A percentile compares a stretch with the other conserved stretches of the same genome.
Conservation (phyloP, 2,113 vertebrate genomes). For the Leucoraja erinaceus region DNA sequence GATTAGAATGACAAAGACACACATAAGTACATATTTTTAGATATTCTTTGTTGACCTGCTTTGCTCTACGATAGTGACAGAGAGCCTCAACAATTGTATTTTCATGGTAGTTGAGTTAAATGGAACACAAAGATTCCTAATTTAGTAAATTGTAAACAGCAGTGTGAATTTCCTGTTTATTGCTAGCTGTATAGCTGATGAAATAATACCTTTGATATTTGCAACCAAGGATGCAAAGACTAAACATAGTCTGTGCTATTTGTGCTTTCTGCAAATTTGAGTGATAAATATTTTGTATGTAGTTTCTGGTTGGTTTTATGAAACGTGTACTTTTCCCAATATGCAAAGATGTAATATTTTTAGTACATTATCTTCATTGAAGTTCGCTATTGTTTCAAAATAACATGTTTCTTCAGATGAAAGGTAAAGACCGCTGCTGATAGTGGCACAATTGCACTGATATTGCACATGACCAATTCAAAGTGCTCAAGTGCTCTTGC, state of each 20-base stretch:
- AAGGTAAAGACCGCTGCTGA: not conserved
- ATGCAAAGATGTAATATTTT: not conserved
- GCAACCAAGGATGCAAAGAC: not conserved
- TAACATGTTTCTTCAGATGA: not conserved
- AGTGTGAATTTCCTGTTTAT: constrained; percentile 31
- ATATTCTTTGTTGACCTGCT: not conserved
- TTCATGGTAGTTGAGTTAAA: not conserved
- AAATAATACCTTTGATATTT: constrained; percentile 22
- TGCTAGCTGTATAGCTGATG: not conserved
- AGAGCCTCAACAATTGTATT: not conserved
- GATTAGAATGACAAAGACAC: not conserved
- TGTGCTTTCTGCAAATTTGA: constrained; percentile 5
- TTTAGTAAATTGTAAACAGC: not conserved
- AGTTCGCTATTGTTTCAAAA: not conserved
- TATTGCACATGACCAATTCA: not conserved
- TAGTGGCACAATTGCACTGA: not conserved
- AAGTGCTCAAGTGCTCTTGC: not conserved
- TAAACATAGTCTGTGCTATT: not conserved
- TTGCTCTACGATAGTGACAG: not conserved
- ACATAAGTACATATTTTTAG: not conserved
- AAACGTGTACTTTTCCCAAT: not conserved
- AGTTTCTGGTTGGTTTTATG: not conserved
- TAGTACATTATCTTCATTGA: not conserved
- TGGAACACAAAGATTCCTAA: not conserved
- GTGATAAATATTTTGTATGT: not conserved